Evolutionary conservation across 2,888 invertebrate species (phyloP).

Genomic region (Trichacis sp.): DNA sequence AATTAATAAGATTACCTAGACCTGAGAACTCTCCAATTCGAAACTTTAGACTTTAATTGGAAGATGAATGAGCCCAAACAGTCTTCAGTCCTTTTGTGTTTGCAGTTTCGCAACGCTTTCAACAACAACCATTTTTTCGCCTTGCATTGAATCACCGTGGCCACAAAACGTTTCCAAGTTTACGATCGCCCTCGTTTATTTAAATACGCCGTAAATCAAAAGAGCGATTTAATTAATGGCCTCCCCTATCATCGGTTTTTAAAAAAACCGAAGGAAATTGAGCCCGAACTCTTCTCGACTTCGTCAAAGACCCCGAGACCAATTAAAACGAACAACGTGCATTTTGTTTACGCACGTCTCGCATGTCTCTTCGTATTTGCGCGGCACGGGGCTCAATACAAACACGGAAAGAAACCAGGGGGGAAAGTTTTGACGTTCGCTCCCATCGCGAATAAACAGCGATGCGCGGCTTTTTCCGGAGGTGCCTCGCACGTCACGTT

Average conservation of each 20-base stretch:
- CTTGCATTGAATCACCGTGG: not conserved
- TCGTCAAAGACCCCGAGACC: not conserved
- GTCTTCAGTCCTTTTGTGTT: no score
- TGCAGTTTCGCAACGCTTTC: no score
- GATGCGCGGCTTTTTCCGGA: not conserved
- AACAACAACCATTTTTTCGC: not conserved
- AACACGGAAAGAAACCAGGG: not conserved
- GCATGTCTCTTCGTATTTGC: not conserved
- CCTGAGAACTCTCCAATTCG: no score
- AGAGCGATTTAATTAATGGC: not conserved
- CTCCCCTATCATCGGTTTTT: not conserved
- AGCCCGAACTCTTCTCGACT: not conserved
- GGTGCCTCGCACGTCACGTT: constrained; percentile 20
- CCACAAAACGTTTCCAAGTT: not conserved
- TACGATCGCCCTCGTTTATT: constrained; percentile 5
- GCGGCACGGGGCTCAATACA: not conserved
- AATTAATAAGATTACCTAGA: no score
- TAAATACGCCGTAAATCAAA: constrained; percentile 2
- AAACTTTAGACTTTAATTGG: no score
- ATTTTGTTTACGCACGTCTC: not conserved
- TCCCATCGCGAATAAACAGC: not conserved
- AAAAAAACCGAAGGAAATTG: not conserved
- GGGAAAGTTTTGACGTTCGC: not conserved
- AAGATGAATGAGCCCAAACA: no score
- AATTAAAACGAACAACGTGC: not conserved